Evolutionary conservation across 2,113 vertebrate genomes (phyloP).

Genomic region (Charina bottae): DNA sequence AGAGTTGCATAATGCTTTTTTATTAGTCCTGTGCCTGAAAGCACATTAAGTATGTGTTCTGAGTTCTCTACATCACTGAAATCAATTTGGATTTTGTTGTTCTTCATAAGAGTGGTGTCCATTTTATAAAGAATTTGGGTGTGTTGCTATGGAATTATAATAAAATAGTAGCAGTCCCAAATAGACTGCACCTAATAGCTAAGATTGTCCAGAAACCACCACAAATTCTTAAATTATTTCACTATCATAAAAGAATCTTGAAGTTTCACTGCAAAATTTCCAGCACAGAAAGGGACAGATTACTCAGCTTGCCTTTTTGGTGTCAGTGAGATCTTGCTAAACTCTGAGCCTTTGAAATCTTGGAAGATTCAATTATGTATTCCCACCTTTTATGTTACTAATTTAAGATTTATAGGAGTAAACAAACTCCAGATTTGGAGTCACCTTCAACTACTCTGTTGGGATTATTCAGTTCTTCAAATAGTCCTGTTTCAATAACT

Average conservation of each 20-base stretch:
- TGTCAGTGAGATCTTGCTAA: slow-evolving; percentile 26
- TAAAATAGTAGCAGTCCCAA: background rate
- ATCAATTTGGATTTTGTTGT: background rate
- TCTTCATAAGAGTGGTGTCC: slow-evolving; percentile 16
- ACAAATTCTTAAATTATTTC: slow-evolving; percentile 43
- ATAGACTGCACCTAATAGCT: background rate
- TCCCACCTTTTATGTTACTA: slow-evolving; percentile 34
- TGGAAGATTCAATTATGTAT: slow-evolving; percentile 24
- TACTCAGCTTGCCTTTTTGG: background rate
- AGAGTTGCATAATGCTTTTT: background rate
- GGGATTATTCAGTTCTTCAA: slow-evolving; percentile 83
- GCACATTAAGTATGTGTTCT: slow-evolving; percentile 39
- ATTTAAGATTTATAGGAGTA: slow-evolving; percentile 75
- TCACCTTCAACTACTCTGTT: slow-evolving; percentile 76
- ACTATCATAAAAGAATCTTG: slow-evolving; percentile 53
- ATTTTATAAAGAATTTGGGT: slow-evolving; percentile 38
- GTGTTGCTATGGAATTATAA: slow-evolving; percentile 28
- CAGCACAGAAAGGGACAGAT: slow-evolving; percentile 15
- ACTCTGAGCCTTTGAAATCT: slow-evolving; percentile 34
- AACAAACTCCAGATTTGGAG: slow-evolving; percentile 80
- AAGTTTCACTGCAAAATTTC: slow-evolving; percentile 38
- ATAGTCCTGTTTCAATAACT: slow-evolving; percentile 89
- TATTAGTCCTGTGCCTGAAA: background rate
- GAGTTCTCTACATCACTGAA: slow-evolving; percentile 39
- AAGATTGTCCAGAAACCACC: background rate